Evolutionary conservation across 2,888 invertebrate genomes (phyloP).

Genomic region (Dicycla oo): DNA sequence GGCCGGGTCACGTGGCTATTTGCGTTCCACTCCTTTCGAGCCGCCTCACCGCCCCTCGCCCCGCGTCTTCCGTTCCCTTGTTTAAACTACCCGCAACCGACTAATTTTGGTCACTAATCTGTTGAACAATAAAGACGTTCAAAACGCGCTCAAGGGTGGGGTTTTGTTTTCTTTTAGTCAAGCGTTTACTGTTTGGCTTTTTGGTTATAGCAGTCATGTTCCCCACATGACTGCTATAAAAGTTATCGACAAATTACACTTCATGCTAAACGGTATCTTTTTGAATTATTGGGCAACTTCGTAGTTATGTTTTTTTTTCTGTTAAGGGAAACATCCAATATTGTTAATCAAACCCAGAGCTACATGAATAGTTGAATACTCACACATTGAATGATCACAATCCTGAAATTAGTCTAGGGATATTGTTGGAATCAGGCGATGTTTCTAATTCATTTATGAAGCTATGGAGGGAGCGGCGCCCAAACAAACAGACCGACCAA

Average conservation of each 20-base stretch:
- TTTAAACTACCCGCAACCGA: constrained; percentile 82
- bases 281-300: constrained; percentile 5
- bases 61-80: constrained; percentile 80
- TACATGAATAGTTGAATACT: constrained; percentile 21
- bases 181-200: constrained; percentile 44
- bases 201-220: too few species aligned
- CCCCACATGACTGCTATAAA: too few species aligned
- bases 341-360: constrained; percentile 17
- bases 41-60: constrained; percentile 74
- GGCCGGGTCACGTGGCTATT: constrained; percentile 90
- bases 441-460: constrained; percentile 80
- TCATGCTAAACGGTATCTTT: background rate
- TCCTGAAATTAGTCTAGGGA: constrained; percentile 44
- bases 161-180: constrained; percentile 57
- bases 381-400: constrained; percentile 21
- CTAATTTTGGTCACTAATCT: constrained; percentile 85
- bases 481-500: constrained; percentile 66
- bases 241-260: constrained; percentile 17
- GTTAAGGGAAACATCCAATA: constrained; percentile 20
- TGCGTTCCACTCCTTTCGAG: constrained; percentile 82
- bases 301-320: constrained; percentile 13
- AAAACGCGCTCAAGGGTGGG: constrained; percentile 54
- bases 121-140: constrained; percentile 75
- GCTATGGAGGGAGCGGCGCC: constrained; percentile 60
- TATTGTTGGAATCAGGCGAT: constrained; percentile 66